Evolutionary conservation across 30 jellyfish, hydroid and myxozoan genomes (phyloP).

Genomic region (Mastigias papua): DNA sequence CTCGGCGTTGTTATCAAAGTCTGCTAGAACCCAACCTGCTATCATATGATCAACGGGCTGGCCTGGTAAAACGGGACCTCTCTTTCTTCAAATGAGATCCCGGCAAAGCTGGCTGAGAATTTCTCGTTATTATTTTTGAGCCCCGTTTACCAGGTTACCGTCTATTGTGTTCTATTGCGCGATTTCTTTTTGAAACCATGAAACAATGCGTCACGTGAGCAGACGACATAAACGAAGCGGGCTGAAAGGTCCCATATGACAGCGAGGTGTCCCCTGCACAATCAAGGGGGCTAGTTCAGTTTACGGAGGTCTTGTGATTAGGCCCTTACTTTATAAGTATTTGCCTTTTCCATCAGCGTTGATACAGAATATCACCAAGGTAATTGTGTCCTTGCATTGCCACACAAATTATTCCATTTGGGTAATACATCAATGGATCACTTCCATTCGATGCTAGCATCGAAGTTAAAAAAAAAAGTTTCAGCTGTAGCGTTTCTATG

Average conservation of each 20-base stretch:
- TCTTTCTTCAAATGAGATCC: not conserved
- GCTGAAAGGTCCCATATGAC: too few species aligned
- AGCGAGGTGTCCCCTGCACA: not conserved
- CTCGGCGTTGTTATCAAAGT: not conserved
- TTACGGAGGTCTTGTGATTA: too few species aligned
- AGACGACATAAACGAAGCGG: too few species aligned
- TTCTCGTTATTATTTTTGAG: not conserved
- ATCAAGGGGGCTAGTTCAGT: not conserved
- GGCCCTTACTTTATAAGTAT: too few species aligned
- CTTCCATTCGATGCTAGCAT: too few species aligned
- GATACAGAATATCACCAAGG: too few species aligned
- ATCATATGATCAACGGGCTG: not conserved
- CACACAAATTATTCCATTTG: too few species aligned
- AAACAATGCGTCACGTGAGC: not conserved
- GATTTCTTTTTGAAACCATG: not conserved
- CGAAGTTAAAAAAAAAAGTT: too few species aligned
- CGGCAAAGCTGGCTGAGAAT: not conserved
- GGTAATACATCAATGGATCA: too few species aligned
- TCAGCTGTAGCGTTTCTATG: too few species aligned
- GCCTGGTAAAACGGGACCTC: not conserved
- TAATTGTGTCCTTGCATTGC: too few species aligned
- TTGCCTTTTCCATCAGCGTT: too few species aligned
- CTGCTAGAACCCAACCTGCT: not conserved
- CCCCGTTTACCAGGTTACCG: not conserved
- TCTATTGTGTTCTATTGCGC: not conserved